phyloP scores from a whole-genome alignment of 2,113 vertebrate species.

The Grammomys dolichurus region DNA sequence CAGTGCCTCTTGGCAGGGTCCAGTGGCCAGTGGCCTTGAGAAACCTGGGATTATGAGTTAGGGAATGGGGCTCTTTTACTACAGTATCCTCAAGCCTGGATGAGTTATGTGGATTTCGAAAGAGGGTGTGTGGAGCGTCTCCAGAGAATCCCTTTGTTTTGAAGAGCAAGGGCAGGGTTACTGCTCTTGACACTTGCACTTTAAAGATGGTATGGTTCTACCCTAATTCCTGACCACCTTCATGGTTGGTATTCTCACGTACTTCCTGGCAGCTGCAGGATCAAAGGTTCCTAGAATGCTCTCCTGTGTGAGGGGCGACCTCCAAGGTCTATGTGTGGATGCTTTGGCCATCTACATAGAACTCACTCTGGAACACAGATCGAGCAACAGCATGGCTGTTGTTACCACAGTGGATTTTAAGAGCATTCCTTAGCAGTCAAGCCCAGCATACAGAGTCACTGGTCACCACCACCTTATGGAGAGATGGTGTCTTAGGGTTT shows the following conservation, averaged over 20 bases:
- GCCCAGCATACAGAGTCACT: not conserved
- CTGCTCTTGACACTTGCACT: too few relatives aligned
- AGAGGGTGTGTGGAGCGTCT: accelerated
- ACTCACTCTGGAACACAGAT: accelerated
- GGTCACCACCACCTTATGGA: accelerated
- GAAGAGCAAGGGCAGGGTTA: not conserved
- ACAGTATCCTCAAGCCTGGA: not conserved
- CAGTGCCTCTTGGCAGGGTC: too few relatives aligned
- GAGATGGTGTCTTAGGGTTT: not conserved
- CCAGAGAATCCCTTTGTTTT: not conserved
- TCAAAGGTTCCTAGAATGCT: not conserved
- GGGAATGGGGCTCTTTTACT: not conserved
- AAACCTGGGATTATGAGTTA: not conserved
- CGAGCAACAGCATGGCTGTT: accelerated
- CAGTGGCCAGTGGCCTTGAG: not conserved
- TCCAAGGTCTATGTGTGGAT: not conserved
- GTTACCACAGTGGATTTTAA: not conserved
- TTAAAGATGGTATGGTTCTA: too few relatives aligned
- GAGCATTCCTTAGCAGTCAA: not conserved
- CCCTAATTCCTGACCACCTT: not conserved
- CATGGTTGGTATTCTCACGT: too few relatives aligned
- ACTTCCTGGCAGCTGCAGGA: accelerated
- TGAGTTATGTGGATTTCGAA: not conserved
- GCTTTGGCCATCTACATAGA: too few relatives aligned
- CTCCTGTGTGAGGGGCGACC: too few relatives aligned